A percentile compares a stretch with the other conserved stretches of the same genome.
Conservation (phyloP, 2,888 invertebrate species). For the Bugulina stolonifera region DNA sequence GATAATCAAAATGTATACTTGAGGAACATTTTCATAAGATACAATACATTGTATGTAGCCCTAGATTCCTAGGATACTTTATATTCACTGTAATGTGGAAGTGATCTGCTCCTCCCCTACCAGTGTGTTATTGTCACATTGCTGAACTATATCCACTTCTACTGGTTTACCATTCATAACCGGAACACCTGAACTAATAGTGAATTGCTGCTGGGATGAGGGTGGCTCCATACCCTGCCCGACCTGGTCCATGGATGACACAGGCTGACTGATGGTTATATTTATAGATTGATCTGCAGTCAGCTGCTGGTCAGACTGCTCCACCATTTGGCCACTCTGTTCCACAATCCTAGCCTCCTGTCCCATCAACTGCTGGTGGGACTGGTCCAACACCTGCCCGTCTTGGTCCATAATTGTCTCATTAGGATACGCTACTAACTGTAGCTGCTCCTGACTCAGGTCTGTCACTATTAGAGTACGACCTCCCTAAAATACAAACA, state of each 20-base stretch:
- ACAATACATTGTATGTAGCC: too few relatives aligned
- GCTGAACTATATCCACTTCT: too few relatives aligned
- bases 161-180: too few relatives aligned
- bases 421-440: conserved; percentile 3
- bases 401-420: background rate
- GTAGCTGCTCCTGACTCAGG: conserved; percentile 17
- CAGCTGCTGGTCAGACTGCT: background rate
- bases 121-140: too few relatives aligned
- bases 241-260: background rate
- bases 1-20: too few relatives aligned
- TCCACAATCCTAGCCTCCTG: background rate
- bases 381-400: conserved; percentile 9
- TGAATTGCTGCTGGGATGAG: background rate
- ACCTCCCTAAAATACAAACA: background rate
- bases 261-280: background rate
- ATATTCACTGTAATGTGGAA: too few relatives aligned
- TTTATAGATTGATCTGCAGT: too few relatives aligned
- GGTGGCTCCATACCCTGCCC: background rate
- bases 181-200: background rate
- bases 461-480: conserved; percentile 10
- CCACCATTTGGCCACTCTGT: background rate
- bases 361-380: background rate
- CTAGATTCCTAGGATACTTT: too few relatives aligned
- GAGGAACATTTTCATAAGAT: too few relatives aligned
- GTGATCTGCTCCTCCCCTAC: too few relatives aligned